A percentile compares a stretch with the other conserved stretches of the same genome.
Conservation (phyloP, 1,140 invertebrate genomes). For the Metopolophium dirhodum region DNA sequence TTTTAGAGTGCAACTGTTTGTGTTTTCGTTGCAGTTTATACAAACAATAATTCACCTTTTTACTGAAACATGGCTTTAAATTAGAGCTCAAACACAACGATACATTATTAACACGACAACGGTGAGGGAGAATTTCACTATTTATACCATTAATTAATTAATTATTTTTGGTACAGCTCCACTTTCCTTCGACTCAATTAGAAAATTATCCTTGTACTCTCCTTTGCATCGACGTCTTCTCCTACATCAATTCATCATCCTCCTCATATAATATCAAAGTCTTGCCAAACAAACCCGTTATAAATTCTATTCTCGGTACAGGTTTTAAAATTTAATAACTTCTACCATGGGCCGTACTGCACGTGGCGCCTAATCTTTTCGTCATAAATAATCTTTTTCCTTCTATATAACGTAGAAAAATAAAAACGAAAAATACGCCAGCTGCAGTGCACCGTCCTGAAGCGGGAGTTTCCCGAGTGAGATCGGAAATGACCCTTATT, state of each 20-base stretch:
- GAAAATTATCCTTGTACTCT: neutral
- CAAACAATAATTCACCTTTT: neutral
- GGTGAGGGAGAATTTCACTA: neutral
- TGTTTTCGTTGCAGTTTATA: neutral
- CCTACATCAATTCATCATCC: neutral
- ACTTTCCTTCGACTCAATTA: neutral
- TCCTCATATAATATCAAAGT: neutral
- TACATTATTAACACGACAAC: neutral
- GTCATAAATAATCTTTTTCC: neutral
- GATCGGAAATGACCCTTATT: too few species aligned
- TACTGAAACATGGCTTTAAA: neutral
- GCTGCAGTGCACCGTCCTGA: neutral
- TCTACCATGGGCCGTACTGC: neutral
- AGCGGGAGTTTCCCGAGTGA: neutral
- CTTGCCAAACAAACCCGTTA: neutral
- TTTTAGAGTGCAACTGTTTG: neutral
- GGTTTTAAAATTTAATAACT: neutral
- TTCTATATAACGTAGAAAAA: neutral
- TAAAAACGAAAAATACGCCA: neutral
- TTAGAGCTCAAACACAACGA: neutral
- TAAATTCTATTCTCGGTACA: neutral
- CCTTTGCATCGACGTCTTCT: neutral
- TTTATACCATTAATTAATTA: neutral
- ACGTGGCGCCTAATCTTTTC: neutral
- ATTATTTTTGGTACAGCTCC: neutral